phyloP scores from a whole-genome alignment of 2,113 vertebrate species.

The Catagonus wagneri region DNA sequence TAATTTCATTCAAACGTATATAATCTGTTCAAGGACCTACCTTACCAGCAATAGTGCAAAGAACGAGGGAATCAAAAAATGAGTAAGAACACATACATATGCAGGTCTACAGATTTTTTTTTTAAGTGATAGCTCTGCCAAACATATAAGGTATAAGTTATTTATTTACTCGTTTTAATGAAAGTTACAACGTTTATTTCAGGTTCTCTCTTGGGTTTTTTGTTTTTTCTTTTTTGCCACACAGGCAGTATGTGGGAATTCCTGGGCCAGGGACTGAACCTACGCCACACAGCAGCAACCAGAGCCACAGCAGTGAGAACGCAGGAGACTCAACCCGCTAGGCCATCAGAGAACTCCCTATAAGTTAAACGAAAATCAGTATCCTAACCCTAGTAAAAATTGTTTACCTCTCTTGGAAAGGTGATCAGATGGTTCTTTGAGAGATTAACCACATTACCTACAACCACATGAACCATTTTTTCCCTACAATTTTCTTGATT shows the following conservation, averaged over 20 bases:
- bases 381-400: neutral
- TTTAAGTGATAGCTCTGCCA: neutral
- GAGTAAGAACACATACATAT: neutral
- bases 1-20: neutral
- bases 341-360: too few species aligned
- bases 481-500: constrained; percentile 80
- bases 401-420: constrained; percentile 6
- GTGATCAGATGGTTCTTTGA: neutral
- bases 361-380: constrained; percentile 1
- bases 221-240: too few species aligned
- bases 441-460: constrained; percentile 45
- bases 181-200: too few species aligned
- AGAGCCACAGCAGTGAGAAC: too few species aligned
- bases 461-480: constrained; percentile 75
- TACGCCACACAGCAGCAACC: too few species aligned
- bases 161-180: too few species aligned
- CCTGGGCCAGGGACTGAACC: too few species aligned
- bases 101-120: neutral
- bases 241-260: too few species aligned
- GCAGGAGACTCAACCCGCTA: too few species aligned
- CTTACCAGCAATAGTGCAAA: neutral
- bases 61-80: neutral
- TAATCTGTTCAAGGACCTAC: neutral
- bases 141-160: neutral
- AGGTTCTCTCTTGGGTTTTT: too few species aligned